A percentile compares a stretch with the other conserved stretches of the same genome.
These are phyloP conservation scores for Silurus glanis DNA, from an alignment of 2,113 vertebrate species.

Conservation along the genomic window DNA sequence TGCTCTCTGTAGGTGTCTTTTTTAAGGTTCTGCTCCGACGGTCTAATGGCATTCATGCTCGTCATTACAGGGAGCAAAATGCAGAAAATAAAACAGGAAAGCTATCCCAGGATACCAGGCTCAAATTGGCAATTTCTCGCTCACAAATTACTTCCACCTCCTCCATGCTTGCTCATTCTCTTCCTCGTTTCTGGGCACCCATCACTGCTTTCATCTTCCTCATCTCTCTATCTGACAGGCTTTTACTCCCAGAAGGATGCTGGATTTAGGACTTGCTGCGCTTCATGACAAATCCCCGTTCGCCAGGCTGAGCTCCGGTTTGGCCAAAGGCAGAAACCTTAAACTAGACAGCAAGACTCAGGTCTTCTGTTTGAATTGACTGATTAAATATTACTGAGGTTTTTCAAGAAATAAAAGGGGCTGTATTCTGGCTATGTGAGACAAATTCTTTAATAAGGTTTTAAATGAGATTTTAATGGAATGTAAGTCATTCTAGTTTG, in stretches of 20 bases:
- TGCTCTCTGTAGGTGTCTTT: background rate
- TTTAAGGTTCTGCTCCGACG: constrained; percentile 18
- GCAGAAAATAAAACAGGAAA: constrained; percentile 30
- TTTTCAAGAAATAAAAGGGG: background rate
- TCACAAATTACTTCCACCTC: constrained; percentile 61
- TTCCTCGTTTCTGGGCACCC: constrained; percentile 9
- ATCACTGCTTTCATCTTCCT: constrained; percentile 11
- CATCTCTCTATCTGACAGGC: constrained; percentile 25
- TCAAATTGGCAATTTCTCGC: constrained; percentile 52
- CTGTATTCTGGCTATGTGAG: background rate
- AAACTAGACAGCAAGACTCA: background rate
- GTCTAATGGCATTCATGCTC: constrained; percentile 22
- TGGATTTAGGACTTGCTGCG: constrained; percentile 5
- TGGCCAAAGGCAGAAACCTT: background rate
- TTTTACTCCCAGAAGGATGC: constrained; percentile 1
- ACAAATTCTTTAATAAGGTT: background rate
- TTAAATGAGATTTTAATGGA: background rate
- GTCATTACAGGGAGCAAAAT: background rate
- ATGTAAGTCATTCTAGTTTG: background rate
- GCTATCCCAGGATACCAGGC: background rate
- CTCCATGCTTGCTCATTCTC: constrained; percentile 33
- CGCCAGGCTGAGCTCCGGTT: background rate
- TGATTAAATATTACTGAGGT: background rate
- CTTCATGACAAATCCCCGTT: constrained; percentile 11
- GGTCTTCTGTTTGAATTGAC: background rate